Conservation (phyloP, 2,888 invertebrate genomes). For the Andrena trimmerana region DNA sequence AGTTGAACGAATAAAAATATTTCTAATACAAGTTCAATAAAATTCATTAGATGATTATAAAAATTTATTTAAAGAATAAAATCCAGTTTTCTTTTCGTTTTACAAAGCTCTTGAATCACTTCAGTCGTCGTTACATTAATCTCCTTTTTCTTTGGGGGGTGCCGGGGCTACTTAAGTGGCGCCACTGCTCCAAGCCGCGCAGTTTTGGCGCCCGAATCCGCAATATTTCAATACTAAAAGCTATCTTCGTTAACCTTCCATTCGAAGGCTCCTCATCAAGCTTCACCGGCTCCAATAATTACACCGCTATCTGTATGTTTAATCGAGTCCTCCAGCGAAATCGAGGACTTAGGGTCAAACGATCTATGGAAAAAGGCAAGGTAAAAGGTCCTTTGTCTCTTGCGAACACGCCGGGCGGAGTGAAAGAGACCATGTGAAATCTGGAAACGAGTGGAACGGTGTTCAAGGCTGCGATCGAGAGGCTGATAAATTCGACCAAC, state of each 20-base stretch:
- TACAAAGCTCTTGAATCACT: too few relatives aligned
- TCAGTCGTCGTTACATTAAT: too few relatives aligned
- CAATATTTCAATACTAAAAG: background rate
- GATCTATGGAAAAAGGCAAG: conserved; percentile 1
- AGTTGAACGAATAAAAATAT: too few relatives aligned
- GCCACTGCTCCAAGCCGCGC: too few relatives aligned
- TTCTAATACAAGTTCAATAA: too few relatives aligned
- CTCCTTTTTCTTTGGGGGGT: too few relatives aligned
- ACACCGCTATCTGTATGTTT: background rate
- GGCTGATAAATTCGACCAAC: background rate
- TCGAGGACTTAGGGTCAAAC: conserved; percentile 9
- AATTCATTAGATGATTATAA: too few relatives aligned
- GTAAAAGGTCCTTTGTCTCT: background rate
- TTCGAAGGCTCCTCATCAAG: background rate
- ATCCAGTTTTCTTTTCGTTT: too few relatives aligned
- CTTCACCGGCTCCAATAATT: background rate
- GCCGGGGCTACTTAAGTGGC: too few relatives aligned
- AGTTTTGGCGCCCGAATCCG: too few relatives aligned
- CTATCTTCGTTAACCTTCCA: background rate
- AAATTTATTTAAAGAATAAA: too few relatives aligned
- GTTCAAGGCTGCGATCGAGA: conserved; percentile 5
- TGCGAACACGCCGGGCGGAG: background rate
- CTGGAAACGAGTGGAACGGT: conserved; percentile 6
- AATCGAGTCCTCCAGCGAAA: conserved; percentile 2
- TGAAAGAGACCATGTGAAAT: background rate